Percentiles rank a stretch among this genome's conserved stretches.
Conservation (phyloP, 1,140 invertebrate genomes). For the Theocolax elegans region DNA sequence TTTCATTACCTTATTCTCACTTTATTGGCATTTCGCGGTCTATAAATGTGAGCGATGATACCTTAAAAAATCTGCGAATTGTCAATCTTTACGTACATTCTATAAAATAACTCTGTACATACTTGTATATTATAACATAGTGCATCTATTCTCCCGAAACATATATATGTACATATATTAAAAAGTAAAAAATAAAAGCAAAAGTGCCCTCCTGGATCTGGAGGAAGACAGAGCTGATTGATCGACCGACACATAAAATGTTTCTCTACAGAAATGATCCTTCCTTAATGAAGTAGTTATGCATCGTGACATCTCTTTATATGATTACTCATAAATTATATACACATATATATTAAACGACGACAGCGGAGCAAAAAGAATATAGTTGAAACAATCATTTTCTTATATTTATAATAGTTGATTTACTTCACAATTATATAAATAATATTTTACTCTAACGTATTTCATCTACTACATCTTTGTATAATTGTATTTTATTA, state of each 20-base stretch:
- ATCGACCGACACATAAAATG: slow-evolving; percentile 10
- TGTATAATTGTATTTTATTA: too few relatives aligned
- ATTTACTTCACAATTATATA: too few relatives aligned
- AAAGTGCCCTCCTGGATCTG: neutral
- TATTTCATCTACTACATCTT: too few relatives aligned
- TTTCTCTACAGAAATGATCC: slow-evolving; percentile 29
- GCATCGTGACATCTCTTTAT: slow-evolving; percentile 46
- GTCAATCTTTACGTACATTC: too few relatives aligned
- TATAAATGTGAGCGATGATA: neutral
- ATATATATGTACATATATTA: neutral
- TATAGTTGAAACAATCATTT: too few relatives aligned
- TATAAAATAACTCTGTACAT: neutral
- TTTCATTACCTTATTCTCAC: too few relatives aligned
- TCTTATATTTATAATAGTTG: too few relatives aligned
- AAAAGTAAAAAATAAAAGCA: neutral
- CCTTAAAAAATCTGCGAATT: slow-evolving; percentile 17
- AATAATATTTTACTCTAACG: too few relatives aligned
- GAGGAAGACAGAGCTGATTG: neutral
- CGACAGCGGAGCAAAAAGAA: neutral
- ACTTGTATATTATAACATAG: neutral
- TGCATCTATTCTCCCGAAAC: neutral
- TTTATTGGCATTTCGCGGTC: too few relatives aligned
- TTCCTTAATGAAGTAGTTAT: slow-evolving; percentile 49
- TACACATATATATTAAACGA: neutral
- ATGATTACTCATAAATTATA: neutral